Evolutionary conservation across 2,113 vertebrate genomes (phyloP).

Genomic region (Tragulus kanchil): DNA sequence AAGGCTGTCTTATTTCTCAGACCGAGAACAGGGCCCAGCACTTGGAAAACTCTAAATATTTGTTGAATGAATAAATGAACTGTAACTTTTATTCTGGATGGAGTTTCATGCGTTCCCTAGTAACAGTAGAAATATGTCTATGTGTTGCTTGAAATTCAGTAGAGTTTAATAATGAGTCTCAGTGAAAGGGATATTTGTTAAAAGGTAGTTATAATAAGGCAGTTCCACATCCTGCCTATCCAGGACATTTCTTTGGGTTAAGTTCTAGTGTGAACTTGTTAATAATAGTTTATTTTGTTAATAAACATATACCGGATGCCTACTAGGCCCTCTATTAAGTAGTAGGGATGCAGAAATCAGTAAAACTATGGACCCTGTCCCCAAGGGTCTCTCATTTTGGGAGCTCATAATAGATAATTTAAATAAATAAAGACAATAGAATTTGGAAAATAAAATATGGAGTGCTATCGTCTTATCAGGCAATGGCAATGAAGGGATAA

Average conservation of each 20-base stretch:
- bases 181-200: conserved; percentile 22
- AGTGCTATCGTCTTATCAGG: neutral
- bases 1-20: neutral
- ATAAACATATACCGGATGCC: neutral
- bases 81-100: neutral
- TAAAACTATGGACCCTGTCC: neutral
- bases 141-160: neutral
- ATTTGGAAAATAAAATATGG: neutral
- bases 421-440: neutral
- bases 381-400: neutral
- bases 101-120: neutral
- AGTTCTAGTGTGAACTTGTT: neutral
- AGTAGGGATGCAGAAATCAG: neutral
- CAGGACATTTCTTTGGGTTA: neutral
- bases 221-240: neutral
- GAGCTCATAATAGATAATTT: neutral
- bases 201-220: neutral
- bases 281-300: conserved; percentile 41
- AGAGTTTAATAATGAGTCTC: neutral
- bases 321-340: neutral
- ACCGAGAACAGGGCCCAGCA: neutral
- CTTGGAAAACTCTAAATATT: neutral
- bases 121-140: neutral
- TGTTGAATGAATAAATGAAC: conserved; percentile 34
- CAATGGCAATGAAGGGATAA: neutral